Evolutionary conservation across 2,888 invertebrate species (phyloP).

Genomic region (Calliscelio sp.): DNA sequence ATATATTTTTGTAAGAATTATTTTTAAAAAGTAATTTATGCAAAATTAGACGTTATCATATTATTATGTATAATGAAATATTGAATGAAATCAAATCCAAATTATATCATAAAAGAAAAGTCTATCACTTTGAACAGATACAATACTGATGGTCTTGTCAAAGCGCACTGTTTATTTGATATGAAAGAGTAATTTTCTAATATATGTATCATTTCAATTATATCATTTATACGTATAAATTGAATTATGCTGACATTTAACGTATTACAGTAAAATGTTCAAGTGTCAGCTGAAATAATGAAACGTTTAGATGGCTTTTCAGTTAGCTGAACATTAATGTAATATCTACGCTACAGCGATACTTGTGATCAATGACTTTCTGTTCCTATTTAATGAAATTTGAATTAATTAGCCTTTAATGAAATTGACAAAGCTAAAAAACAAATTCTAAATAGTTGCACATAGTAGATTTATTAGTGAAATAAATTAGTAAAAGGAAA

Average conservation of each 20-base stretch:
- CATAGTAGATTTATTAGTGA: background rate
- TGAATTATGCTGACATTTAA: conserved; percentile 4
- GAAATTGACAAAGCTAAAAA: conserved; percentile 9
- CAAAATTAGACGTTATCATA: no score
- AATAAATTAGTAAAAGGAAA: background rate
- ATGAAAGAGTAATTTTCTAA: background rate
- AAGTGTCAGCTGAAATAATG: conserved; percentile 25
- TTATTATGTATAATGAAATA: no score
- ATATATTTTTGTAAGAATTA: no score
- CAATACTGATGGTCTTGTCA: no score
- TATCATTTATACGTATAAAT: conserved; percentile 1
- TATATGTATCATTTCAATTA: background rate
- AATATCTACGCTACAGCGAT: conserved; percentile 34
- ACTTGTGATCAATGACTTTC: conserved; percentile 31
- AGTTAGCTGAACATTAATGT: conserved; percentile 28
- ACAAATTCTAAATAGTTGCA: background rate
- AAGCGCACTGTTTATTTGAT: background rate
- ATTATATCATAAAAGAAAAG: no score
- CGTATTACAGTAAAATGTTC: conserved; percentile 25
- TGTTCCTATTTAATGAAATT: conserved; percentile 23
- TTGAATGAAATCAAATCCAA: no score
- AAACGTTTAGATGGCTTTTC: conserved; percentile 32
- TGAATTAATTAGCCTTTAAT: conserved; percentile 21
- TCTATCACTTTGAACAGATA: no score
- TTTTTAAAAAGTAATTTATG: no score